phyloP scores from a whole-genome alignment of 2,888 invertebrate genomes.

The Belgica antarctica region DNA sequence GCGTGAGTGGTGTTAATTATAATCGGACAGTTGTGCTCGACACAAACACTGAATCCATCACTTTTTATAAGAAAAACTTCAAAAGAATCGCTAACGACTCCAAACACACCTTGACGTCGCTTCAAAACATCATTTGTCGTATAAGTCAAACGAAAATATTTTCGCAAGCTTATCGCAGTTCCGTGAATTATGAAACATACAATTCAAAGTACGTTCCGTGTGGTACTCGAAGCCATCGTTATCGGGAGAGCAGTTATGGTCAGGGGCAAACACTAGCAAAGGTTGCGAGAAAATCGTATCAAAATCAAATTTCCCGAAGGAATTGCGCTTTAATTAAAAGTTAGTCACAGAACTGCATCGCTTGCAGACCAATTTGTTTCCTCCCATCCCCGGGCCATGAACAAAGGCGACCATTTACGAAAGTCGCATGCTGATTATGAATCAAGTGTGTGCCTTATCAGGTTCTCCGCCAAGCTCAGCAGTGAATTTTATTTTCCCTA shows the following conservation, averaged over 20 bases:
- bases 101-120: too few species aligned
- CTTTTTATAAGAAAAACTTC: too few species aligned
- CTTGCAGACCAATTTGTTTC: background rate
- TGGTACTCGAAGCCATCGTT: too few species aligned
- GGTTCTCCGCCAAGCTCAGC: background rate
- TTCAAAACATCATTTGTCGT: too few species aligned
- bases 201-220: background rate
- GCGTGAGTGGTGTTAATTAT: too few species aligned
- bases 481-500: background rate
- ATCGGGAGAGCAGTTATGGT: background rate
- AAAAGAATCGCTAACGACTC: too few species aligned
- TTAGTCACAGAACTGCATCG: background rate
- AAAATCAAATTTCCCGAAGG: background rate
- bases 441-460: slow-evolving; percentile 29
- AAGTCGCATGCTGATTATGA: background rate
- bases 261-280: background rate
- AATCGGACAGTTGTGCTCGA: too few species aligned
- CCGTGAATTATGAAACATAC: slow-evolving; percentile 14
- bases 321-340: background rate
- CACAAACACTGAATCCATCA: too few species aligned
- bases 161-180: slow-evolving; percentile 17
- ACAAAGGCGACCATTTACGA: background rate
- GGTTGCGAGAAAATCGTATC: background rate
- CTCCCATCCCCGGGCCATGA: background rate
- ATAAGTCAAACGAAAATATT: too few species aligned